Evolutionary conservation across 2,888 invertebrate genomes (phyloP).

Genomic region (Oasisia sp.): DNA sequence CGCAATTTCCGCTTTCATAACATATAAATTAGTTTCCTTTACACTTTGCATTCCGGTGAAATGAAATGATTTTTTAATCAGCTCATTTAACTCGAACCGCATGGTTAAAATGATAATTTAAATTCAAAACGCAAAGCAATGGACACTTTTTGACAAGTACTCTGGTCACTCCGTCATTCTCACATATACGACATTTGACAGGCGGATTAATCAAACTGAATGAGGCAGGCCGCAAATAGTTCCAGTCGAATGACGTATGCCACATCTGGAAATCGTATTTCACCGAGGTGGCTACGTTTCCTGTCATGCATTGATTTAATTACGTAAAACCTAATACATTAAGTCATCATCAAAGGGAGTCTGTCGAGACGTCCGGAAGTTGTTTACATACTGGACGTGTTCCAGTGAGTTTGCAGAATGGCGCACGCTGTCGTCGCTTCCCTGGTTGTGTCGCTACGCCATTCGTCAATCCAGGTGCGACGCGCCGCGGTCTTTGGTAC

Average conservation of each 20-base stretch:
- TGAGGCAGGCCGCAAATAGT: neutral
- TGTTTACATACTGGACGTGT: constrained; percentile 2
- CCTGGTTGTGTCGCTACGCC: neutral
- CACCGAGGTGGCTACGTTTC: neutral
- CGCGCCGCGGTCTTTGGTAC: neutral
- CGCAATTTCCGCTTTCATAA: too few relatives aligned
- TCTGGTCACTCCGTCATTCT: too few relatives aligned
- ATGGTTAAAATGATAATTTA: too few relatives aligned
- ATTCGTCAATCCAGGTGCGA: constrained; percentile 12
- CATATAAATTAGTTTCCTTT: too few relatives aligned
- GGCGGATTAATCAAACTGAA: neutral
- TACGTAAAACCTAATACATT: neutral
- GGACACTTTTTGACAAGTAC: too few relatives aligned
- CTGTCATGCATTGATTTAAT: constrained; percentile 8
- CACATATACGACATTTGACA: neutral
- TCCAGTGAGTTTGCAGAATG: neutral
- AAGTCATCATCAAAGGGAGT: neutral
- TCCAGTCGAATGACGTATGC: neutral
- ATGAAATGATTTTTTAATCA: too few relatives aligned
- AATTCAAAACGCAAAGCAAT: too few relatives aligned
- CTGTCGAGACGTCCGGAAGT: neutral
- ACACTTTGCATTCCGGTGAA: too few relatives aligned
- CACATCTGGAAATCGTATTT: neutral
- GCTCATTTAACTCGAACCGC: too few relatives aligned
- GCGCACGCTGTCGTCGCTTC: neutral